Evolutionary conservation across 2,797 vertebrate genomes (phyloP), one percentile per base, ranked within the genome.

Genomic region (Rhinophrynus dorsalis): DNA sequence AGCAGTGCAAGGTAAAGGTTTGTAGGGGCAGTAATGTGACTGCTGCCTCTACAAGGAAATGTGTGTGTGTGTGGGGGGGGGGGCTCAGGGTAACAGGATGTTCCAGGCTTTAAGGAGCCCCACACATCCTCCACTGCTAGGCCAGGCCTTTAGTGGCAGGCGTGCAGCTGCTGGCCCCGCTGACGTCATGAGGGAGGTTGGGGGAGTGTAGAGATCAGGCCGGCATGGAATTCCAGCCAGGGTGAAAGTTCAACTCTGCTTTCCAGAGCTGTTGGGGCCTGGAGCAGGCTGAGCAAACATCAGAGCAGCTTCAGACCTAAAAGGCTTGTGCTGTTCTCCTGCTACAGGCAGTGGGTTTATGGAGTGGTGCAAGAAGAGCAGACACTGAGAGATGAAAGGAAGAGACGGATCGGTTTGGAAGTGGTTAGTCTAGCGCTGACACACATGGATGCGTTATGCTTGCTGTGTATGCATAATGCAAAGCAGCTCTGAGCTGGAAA

Each of bases 241-340:
- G 80, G 77, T 62, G 77, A 83, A 76, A 82, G 69, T 63, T 82
- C 81, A 77, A n/a, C 23, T 37, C 37, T 56, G 70, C 57, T 67
- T 82, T 68, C 63, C 55, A 77, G 68, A 75, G 61, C 47, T 54
- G 47, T 23, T 20, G 56, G 55, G 37, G 67, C 55, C 61, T 51
- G 42, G 47, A 54, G 21, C 58, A 70, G 68, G 42, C 68, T 71
- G 68, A 57, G 60, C 68, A 64, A 71, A 71, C 68, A 71, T 3
- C 52, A 60, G 59, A 24, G 21, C 29, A 35, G 26, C 33, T 50
- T 37, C 47, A 32, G 13, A 61, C 30, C 54, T 50, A 58, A 11
- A 48, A 30, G 40, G 37, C 45, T 32, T 33, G 38, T 15, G 51
- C 38, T 47, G 55, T 72, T 64, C 32, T 55, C 48, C 58, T 65